phyloP scores from a whole-genome alignment of 2,113 vertebrate species.

The Clarias gariepinus region DNA sequence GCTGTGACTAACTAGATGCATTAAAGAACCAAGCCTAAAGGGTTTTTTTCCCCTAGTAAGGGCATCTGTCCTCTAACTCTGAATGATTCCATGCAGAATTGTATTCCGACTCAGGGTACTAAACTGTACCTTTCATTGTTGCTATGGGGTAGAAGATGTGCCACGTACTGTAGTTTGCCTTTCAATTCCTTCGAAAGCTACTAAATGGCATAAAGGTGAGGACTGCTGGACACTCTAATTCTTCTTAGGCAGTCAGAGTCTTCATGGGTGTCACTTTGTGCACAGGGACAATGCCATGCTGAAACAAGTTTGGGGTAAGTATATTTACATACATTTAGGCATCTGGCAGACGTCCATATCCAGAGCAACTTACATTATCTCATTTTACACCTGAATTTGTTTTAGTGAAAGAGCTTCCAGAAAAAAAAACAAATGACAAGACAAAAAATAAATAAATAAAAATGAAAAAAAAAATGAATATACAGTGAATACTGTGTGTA shows the following conservation, averaged over 20 bases:
- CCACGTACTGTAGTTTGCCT: background rate
- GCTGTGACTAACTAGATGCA: background rate
- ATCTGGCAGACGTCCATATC: no score
- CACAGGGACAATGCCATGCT: background rate
- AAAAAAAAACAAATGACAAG: no score
- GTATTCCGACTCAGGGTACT: background rate
- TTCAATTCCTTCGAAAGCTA: background rate
- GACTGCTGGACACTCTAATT: background rate
- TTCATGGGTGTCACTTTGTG: background rate
- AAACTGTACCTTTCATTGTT: background rate
- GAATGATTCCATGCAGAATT: slow-evolving; percentile 5
- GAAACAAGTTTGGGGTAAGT: no score
- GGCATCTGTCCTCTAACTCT: background rate
- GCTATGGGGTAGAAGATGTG: background rate
- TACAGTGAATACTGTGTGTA: no score
- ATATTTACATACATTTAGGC: no score
- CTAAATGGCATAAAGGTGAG: background rate
- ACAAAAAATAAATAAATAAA: no score
- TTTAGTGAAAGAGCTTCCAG: no score
- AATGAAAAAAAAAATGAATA: no score
- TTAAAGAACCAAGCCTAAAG: background rate
- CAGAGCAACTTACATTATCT: no score
- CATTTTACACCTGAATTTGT: no score
- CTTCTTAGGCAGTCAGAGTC: background rate
- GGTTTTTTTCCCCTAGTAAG: background rate